Evolutionary conservation across 2,888 invertebrate genomes (phyloP).

Genomic region (Harpalus rufipes): DNA sequence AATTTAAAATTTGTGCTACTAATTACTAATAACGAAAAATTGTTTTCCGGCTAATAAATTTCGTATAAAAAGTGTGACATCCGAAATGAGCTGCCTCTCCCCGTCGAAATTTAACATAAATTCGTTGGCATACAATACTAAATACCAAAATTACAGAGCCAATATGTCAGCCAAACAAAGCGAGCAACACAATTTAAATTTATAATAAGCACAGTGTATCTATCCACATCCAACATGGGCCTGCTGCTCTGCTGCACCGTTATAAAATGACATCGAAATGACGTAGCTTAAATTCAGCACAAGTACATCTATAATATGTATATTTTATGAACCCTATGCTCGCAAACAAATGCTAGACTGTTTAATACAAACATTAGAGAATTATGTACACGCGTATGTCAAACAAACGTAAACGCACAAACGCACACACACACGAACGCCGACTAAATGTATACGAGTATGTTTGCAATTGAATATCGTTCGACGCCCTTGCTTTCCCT

Average conservation of each 20-base stretch:
- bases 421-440: neutral
- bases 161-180: conserved; percentile 40
- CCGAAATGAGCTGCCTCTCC: neutral
- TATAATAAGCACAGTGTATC: conserved; percentile 45
- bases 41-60: conserved; percentile 5
- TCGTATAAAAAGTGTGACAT: neutral
- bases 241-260: neutral
- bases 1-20: neutral
- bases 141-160: conserved; percentile 42
- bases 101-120: conserved; percentile 27
- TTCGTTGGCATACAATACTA: conserved; percentile 27
- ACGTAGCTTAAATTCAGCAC: conserved; percentile 29
- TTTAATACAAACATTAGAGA: conserved; percentile 48
- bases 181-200: conserved; percentile 40
- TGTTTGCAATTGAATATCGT: conserved; percentile 19
- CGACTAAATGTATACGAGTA: neutral
- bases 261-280: conserved; percentile 47
- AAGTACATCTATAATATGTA: conserved; percentile 50
- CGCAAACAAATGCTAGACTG: conserved; percentile 49
- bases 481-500: neutral
- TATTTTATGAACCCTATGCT: conserved; percentile 47
- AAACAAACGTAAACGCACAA: conserved; percentile 12
- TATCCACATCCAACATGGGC: neutral
- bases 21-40: conserved; percentile 3
- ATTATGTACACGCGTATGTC: conserved; percentile 42